Evolutionary conservation across 2,113 vertebrate species (phyloP), one percentile per base, ranked within the genome.

Genomic region (Prinia subflava): DNA sequence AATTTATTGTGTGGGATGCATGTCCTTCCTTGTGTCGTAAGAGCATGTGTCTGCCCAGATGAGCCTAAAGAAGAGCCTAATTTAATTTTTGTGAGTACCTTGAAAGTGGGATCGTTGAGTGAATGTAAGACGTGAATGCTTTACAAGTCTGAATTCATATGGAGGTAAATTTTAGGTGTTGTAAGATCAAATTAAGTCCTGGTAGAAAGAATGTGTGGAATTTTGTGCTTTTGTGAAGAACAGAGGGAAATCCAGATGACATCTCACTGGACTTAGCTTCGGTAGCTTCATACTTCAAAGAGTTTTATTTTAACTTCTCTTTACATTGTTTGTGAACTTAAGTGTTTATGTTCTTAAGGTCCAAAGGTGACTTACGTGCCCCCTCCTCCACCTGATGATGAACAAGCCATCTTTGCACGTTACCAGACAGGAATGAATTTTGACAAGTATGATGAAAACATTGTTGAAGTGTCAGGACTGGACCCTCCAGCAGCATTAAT

Each of bases 401-500:
- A 99, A 50, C 91, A 96, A 10, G 95, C 98, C 10, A 98, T 99
- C 73, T 99, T 99, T 96, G 96, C 98, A 60, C 98, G 88, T 85
- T 99, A 99, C 39, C 94, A 98, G 86, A 97, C 97, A 4, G 99
- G 99, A 80, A 98, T 99, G 78, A 99, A 99, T 97, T 99, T 99
- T 92, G 97, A 99, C 84, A 99, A 99, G 96, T 99, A 99, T 18
- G 99, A 99, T 81, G 98, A 99, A 52, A 99, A 98, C 9, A 6
- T 97, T 57, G 99, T 99, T 2, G 97, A 99, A 49, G 98, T 99
- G 16, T 99, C 98, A 39, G 99, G 99, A 88, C 80, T 90, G 89
- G 98, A 99, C 88, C 96, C 98, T 37, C 99, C 99, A 15, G 96
- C 96, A 62, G 98, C 99, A 11, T 98, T 99, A 86, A 67, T 98